A percentile compares a stretch with the other conserved stretches of the same genome.
phyloP scores from a whole-genome alignment of 2,113 vertebrate species.

The Craseonycteris thonglongyai region DNA sequence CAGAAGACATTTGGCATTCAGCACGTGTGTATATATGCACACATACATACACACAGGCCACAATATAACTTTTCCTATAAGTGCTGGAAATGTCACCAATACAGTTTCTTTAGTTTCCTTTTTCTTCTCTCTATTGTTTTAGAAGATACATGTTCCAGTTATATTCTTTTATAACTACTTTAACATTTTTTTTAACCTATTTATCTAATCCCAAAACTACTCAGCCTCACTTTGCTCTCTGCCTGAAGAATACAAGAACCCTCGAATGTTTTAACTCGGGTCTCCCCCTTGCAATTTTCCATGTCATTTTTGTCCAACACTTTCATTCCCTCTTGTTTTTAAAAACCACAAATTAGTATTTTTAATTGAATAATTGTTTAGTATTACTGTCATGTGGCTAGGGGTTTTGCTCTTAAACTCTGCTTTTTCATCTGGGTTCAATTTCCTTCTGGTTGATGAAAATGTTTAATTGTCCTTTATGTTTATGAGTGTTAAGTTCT shows the following conservation, averaged over 20 bases:
- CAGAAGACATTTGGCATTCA: not conserved
- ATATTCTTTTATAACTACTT: not conserved
- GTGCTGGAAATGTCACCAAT: not conserved
- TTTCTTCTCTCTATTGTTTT: not conserved
- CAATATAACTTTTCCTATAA: not conserved
- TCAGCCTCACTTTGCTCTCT: not conserved
- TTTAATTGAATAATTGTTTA: not conserved
- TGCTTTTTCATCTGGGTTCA: not conserved
- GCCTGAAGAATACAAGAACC: not conserved
- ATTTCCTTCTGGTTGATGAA: not conserved
- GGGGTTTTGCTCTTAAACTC: not conserved
- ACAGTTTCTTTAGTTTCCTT: not conserved
- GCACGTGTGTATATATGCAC: not conserved
- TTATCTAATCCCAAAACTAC: not conserved
- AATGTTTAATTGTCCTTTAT: not conserved
- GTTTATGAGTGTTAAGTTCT: not conserved
- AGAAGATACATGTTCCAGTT: not conserved
- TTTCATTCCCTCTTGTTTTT: not conserved
- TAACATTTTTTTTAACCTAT: not conserved
- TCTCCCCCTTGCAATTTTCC: not conserved
- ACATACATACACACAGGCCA: rapidly evolving
- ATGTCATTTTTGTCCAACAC: not conserved
- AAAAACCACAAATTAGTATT: not conserved
- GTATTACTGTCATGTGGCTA: not conserved
- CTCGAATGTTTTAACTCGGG: not conserved